phyloP scores from a whole-genome alignment of 2,113 vertebrate genomes.

The Lipotes vexillifer region DNA sequence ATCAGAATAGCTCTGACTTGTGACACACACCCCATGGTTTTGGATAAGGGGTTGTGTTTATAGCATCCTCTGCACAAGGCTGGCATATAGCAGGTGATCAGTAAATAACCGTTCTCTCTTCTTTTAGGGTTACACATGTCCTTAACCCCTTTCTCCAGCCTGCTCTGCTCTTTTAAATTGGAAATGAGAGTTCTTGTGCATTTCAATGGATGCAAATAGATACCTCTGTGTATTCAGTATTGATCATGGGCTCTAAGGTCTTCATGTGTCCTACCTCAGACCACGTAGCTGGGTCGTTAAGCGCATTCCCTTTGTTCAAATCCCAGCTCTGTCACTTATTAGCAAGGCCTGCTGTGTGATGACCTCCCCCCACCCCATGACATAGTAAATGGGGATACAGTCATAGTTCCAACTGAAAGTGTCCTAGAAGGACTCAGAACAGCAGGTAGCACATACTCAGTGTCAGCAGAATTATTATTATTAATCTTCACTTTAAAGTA shows the following conservation, averaged over 20 bases:
- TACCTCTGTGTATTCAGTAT: not conserved
- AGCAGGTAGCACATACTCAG: not conserved
- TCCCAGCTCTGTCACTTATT: not conserved
- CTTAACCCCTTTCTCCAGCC: not conserved
- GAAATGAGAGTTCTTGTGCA: not conserved
- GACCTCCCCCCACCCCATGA: not conserved
- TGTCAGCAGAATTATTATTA: not conserved
- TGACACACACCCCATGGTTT: not conserved
- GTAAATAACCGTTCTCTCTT: not conserved
- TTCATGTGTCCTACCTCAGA: not conserved
- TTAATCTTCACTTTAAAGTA: not conserved
- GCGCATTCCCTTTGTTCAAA: not conserved
- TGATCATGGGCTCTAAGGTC: not conserved
- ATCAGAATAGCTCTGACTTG: not conserved
- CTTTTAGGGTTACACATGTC: not conserved
- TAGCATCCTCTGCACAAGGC: not conserved
- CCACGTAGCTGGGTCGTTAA: not conserved
- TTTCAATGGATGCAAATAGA: not conserved
- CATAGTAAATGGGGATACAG: not conserved
- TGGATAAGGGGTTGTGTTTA: not conserved
- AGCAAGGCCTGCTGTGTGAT: not conserved
- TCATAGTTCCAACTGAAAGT: not conserved
- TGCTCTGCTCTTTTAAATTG: not conserved
- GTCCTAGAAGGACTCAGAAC: not conserved
- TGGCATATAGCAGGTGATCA: not conserved